Percentiles rank a stretch among this genome's conserved stretches.
These are phyloP conservation scores for Diplogasteroides magnus DNA, from an alignment of 1,140 invertebrate species.

Conservation along the genomic window DNA sequence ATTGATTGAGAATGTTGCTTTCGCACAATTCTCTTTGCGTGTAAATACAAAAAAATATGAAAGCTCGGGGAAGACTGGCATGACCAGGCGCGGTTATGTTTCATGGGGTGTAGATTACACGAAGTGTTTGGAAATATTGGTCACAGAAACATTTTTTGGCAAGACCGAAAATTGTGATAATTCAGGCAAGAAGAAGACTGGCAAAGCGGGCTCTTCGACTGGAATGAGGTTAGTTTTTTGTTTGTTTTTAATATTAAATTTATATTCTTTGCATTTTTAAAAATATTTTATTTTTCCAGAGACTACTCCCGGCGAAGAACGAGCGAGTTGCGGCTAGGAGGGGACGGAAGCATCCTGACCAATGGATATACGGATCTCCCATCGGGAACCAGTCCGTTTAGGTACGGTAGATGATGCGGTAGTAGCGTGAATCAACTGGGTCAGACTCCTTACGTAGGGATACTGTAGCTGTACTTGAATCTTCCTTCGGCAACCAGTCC, in stretches of 20 bases:
- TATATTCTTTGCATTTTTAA: not conserved
- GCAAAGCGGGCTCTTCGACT: too few relatives aligned
- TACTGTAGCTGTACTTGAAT: not conserved
- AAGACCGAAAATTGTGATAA: too few relatives aligned
- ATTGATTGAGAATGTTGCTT: not conserved
- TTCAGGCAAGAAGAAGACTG: too few relatives aligned
- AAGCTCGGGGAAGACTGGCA: not conserved
- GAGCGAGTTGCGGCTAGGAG: conserved; percentile 43
- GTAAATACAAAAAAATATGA: too few relatives aligned
- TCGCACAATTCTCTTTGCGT: too few relatives aligned
- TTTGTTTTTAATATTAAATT: not conserved
- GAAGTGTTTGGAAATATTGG: not conserved
- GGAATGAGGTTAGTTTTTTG: not conserved
- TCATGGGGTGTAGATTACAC: not conserved
- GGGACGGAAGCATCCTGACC: conserved; percentile 35
- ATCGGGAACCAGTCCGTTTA: not conserved
- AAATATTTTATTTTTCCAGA: too few relatives aligned
- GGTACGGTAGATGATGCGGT: not conserved
- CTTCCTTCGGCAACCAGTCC: not conserved
- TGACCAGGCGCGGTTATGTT: not conserved
- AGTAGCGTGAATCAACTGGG: not conserved
- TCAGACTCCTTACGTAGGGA: too few relatives aligned
- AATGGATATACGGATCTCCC: conserved; percentile 38
- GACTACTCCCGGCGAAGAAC: conserved; percentile 47
- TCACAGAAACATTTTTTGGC: too few relatives aligned